These are phyloP conservation scores for Thripadectes ignobilis DNA, from an alignment of 2,797 vertebrate genomes.

Conservation along the genomic window DNA sequence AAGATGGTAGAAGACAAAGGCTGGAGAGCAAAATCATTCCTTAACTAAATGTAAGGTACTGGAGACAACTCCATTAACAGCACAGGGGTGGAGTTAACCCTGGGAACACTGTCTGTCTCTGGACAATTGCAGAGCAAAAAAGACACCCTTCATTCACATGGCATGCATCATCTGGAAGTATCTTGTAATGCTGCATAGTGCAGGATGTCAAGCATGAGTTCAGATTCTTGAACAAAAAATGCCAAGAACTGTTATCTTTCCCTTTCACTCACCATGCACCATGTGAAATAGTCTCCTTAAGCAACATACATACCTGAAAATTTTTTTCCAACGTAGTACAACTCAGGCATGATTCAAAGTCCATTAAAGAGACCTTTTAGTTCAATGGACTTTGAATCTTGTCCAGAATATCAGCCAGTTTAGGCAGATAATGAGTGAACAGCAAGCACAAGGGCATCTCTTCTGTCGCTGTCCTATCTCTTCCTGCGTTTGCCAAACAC, in stretches of 20 bases:
- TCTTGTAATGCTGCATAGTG: neutral
- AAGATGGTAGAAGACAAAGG: neutral
- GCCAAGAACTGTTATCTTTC: neutral
- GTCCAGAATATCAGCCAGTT: neutral
- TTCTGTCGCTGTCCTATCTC: neutral
- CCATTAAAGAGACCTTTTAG: neutral
- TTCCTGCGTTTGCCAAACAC: neutral
- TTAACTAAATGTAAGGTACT: neutral
- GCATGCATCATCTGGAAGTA: neutral
- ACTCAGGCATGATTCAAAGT: neutral
- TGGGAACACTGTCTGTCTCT: neutral
- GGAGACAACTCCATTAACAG: neutral
- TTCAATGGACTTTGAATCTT: slow-evolving; percentile 17
- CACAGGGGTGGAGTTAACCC: neutral
- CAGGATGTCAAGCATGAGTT: neutral
- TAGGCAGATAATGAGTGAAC: neutral
- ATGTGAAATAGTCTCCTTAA: neutral
- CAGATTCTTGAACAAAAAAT: neutral
- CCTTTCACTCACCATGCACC: neutral
- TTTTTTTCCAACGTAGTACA: neutral
- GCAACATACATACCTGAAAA: neutral
- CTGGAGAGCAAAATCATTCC: neutral
- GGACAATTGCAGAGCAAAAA: neutral
- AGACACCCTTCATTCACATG: neutral
- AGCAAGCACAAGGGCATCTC: neutral